Evolutionary conservation across 2,113 vertebrate species (phyloP).

Genomic region (Pterocles orientalis): DNA sequence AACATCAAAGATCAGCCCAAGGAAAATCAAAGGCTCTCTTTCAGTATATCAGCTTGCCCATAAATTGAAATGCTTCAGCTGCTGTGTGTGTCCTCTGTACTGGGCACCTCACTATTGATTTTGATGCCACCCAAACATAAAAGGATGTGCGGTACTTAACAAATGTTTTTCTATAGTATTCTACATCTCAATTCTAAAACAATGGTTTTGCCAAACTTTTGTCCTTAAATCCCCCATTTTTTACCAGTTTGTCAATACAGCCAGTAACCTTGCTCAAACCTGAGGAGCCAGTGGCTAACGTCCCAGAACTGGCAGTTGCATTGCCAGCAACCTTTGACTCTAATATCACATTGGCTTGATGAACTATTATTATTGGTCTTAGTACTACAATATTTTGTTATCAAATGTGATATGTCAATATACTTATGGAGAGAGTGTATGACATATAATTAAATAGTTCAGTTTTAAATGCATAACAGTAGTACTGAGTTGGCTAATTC

Average conservation of each 20-base stretch:
- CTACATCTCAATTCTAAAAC: neutral
- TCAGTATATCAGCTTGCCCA: neutral
- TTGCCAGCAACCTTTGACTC: neutral
- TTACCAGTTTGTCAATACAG: neutral
- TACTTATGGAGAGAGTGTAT: fast-evolving
- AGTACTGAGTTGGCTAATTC: neutral
- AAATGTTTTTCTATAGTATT: neutral
- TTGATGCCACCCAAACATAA: slow-evolving; percentile 3
- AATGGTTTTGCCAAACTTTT: neutral
- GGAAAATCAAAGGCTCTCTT: slow-evolving; percentile 42
- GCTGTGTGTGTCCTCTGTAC: neutral
- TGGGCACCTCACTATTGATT: neutral
- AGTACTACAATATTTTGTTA: neutral
- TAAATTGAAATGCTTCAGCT: slow-evolving; percentile 10
- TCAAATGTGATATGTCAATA: neutral
- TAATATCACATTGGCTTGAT: fast-evolving
- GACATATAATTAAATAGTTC: neutral
- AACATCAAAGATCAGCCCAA: slow-evolving; percentile 61
- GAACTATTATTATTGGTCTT: neutral
- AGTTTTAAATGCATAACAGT: neutral
- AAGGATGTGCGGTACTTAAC: neutral
- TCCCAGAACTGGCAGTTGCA: neutral
- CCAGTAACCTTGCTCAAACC: neutral
- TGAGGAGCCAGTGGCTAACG: neutral
- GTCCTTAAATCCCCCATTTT: neutral